Percentiles rank a stretch among this genome's conserved stretches.
Conservation (phyloP, 2,113 vertebrate genomes). For the Hucho hucho region DNA sequence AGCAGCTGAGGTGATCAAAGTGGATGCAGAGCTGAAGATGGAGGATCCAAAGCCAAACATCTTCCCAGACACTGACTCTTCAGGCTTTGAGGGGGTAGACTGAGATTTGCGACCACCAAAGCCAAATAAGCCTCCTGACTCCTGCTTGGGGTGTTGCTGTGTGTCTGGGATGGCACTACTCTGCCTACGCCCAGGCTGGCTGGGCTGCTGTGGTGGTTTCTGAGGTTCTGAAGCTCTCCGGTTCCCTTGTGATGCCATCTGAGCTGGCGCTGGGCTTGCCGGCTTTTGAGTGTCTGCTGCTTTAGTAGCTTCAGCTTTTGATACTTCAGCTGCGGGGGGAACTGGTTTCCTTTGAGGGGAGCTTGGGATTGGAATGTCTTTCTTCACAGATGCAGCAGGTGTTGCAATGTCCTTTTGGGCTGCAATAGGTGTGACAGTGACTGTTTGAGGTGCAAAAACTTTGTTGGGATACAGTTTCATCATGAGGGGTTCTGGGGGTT, state of each 20-base stretch:
- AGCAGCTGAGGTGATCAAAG: constrained; percentile 59
- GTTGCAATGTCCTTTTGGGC: background rate
- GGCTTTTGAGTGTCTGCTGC: constrained; percentile 38
- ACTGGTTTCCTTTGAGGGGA: too few species aligned
- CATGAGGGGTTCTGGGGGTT: constrained; percentile 57
- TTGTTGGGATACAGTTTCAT: constrained; percentile 63
- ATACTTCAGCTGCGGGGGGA: constrained; percentile 30
- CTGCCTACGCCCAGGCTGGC: constrained; percentile 48
- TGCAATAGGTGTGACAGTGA: background rate
- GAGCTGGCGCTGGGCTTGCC: background rate
- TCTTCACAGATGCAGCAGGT: constrained; percentile 47
- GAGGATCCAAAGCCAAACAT: constrained; percentile 73
- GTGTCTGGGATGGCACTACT: constrained; percentile 60
- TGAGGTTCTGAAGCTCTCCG: constrained; percentile 20
- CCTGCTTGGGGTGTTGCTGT: constrained; percentile 51
- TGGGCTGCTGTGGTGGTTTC: constrained; percentile 54
- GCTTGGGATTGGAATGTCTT: too few species aligned
- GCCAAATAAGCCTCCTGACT: constrained; percentile 67
- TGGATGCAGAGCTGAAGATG: constrained; percentile 75
- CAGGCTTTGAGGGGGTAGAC: constrained; percentile 64
- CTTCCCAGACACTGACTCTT: constrained; percentile 69
- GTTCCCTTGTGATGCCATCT: constrained; percentile 3
- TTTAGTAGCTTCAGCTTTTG: constrained; percentile 48
- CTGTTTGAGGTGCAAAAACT: background rate
- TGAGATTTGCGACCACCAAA: constrained; percentile 42